phyloP scores from a whole-genome alignment of 2,888 invertebrate genomes.

The Nipponacmea schrenckii region DNA sequence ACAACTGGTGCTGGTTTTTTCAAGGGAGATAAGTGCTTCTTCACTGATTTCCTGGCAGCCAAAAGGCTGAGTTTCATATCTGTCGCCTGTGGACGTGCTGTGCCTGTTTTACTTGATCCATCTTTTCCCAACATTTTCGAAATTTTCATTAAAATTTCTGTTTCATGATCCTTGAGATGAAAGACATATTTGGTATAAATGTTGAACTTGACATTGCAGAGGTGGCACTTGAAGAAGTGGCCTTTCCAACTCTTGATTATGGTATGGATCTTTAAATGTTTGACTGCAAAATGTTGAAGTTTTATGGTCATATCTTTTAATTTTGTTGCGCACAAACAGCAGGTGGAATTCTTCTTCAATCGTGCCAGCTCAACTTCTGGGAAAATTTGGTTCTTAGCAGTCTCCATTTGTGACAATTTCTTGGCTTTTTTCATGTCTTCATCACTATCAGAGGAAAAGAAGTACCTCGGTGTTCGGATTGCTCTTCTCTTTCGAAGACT shows the following conservation, averaged over 20 bases:
- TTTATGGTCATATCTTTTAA: background rate
- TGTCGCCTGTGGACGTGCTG: background rate
- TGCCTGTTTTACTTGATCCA: background rate
- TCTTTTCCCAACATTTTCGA: background rate
- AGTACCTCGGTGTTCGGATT: background rate
- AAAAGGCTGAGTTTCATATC: background rate
- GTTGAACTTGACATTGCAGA: background rate
- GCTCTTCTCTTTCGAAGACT: background rate
- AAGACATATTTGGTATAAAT: background rate
- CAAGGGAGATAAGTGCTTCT: background rate
- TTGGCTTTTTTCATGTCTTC: background rate
- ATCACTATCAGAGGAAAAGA: constrained; percentile 1
- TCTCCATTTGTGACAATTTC: background rate
- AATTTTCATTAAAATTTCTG: background rate
- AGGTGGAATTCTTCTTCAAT: background rate
- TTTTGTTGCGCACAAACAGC: background rate
- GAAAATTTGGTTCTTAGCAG: background rate
- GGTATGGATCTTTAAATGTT: background rate
- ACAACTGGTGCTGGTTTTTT: background rate
- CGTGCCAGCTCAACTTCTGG: background rate
- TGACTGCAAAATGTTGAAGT: constrained; percentile 1
- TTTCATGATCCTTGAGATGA: background rate
- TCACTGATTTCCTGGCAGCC: background rate
- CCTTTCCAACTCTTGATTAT: background rate
- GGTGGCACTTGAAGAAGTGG: background rate